A percentile compares a stretch with the other conserved stretches of the same genome.
Conservation (phyloP, 2,888 invertebrate genomes). For the Stramonita haemastoma region DNA sequence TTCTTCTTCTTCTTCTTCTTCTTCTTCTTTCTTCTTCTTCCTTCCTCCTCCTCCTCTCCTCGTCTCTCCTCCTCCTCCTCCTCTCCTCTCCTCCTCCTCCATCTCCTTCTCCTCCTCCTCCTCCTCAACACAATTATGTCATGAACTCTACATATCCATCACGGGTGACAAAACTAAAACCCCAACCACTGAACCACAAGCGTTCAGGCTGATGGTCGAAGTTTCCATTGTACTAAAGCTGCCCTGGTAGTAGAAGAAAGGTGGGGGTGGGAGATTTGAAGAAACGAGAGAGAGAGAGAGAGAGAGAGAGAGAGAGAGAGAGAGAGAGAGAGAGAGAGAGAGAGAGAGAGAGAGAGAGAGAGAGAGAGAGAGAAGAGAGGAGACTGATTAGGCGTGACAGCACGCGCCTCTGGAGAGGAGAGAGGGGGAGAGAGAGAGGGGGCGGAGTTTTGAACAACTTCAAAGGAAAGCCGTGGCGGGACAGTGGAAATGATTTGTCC, state of each 20-base stretch:
- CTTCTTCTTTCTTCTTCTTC: too few species aligned
- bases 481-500: conserved; percentile 26
- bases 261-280: not conserved
- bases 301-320: conserved; percentile 36
- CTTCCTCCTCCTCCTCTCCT: too few species aligned
- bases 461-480: conserved; percentile 32
- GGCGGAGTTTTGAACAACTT: conserved; percentile 29
- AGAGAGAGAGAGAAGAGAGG: not conserved
- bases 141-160: too few species aligned
- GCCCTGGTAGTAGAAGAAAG: not conserved
- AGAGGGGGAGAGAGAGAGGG: not conserved
- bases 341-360: not conserved
- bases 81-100: not conserved
- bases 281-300: not conserved
- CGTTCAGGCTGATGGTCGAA: too few species aligned
- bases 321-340: conserved; percentile 22
- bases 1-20: too few species aligned
- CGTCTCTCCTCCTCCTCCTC: too few species aligned
- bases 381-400: conserved; percentile 13
- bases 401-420: conserved; percentile 26
- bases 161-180: too few species aligned
- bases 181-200: too few species aligned
- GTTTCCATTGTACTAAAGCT: too few species aligned
- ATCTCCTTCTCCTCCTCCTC: not conserved
- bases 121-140: not conserved